phyloP scores from a whole-genome alignment of 2,113 vertebrate species.

The Tinamus guttatus region DNA sequence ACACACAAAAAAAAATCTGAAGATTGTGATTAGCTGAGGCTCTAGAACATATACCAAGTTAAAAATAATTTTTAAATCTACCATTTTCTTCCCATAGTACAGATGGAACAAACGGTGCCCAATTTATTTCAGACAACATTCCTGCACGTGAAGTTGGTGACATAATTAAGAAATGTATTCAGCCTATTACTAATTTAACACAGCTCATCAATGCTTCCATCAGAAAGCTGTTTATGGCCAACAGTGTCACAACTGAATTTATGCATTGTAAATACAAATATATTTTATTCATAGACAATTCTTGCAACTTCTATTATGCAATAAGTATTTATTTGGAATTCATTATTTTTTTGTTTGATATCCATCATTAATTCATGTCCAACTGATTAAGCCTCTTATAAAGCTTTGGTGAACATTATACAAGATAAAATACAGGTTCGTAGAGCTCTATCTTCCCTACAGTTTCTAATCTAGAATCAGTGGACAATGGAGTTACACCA shows the following conservation, averaged over 20 bases:
- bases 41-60: conserved; percentile 6
- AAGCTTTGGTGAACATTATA: conserved; percentile 72
- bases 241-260: conserved; percentile 70
- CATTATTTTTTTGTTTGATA: conserved; percentile 78
- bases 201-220: conserved; percentile 72
- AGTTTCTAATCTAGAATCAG: conserved; percentile 27
- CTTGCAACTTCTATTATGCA: conserved; percentile 82
- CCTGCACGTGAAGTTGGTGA: conserved; percentile 37
- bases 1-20: neutral
- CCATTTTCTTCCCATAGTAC: neutral
- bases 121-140: conserved; percentile 68
- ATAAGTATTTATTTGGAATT: conserved; percentile 83
- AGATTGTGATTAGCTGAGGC: neutral
- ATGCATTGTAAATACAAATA: conserved; percentile 80
- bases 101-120: conserved; percentile 58
- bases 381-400: conserved; percentile 79
- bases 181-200: conserved; percentile 82
- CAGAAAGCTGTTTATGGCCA: conserved; percentile 65
- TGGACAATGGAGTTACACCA: neutral
- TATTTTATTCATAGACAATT: conserved; percentile 84
- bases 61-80: neutral
- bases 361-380: conserved; percentile 84
- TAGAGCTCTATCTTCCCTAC: conserved; percentile 33
- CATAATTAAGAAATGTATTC: conserved; percentile 81
- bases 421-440: conserved; percentile 74